Evolutionary conservation across 2,797 vertebrate genomes (phyloP).

Genomic region (Selene dorsalis): DNA sequence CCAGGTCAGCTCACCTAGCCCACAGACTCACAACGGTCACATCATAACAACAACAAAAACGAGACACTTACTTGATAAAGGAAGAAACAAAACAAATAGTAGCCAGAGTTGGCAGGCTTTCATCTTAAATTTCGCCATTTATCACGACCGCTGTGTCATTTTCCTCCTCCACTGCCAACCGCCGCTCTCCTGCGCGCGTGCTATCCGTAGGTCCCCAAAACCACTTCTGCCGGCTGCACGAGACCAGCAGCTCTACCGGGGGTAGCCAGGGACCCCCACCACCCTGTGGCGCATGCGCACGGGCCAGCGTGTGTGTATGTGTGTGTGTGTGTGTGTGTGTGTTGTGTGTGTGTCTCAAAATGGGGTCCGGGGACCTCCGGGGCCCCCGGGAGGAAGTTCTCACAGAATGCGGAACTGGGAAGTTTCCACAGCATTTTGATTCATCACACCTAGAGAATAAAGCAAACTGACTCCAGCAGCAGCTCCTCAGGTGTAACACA

Average conservation of each 20-base stretch:
- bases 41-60: constrained; percentile 3
- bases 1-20: neutral
- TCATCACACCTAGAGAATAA: neutral
- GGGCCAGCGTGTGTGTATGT: neutral
- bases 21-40: neutral
- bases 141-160: constrained; percentile 76
- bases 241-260: constrained; percentile 24
- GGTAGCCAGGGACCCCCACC: neutral
- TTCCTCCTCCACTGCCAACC: constrained; percentile 19
- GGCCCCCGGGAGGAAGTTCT: constrained; percentile 38
- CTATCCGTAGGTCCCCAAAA: constrained; percentile 15
- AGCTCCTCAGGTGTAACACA: neutral
- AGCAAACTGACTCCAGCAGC: neutral
- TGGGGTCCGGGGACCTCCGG: constrained; percentile 42
- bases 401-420: constrained; percentile 2
- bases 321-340: neutral
- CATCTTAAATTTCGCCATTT: constrained; percentile 83
- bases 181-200: constrained; percentile 49
- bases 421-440: neutral
- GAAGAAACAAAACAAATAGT: constrained; percentile 74
- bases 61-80: constrained; percentile 80
- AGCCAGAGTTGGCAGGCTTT: constrained; percentile 71
- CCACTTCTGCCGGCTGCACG: constrained; percentile 29
- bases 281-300: constrained; percentile 69
- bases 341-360: neutral